Evolutionary conservation across 2,888 invertebrate species (phyloP), one percentile per base, ranked within the genome.

Genomic region (Malthinus seriepunctatus): DNA sequence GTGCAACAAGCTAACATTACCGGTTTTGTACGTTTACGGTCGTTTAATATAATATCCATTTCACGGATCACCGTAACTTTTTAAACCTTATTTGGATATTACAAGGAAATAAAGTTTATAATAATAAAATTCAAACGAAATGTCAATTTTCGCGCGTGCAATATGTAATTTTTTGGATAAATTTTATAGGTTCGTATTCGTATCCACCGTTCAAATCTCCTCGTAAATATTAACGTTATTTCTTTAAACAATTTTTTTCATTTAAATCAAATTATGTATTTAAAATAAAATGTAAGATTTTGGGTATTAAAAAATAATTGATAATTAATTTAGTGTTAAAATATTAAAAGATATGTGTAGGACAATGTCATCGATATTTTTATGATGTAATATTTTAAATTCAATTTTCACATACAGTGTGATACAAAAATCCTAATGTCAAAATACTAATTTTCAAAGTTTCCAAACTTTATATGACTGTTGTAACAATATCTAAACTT

Each of bases 11-110:
- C 39, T 23, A 42, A 52, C 52, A 53, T 60, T 48, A 53, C 56
- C 53, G 60, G 56, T 60, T 60, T 39, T 56, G 60, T 48, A 34
- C 51, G 44, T 56, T 60, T 53, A 45, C 56, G 56, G 56, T 33
- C 46, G 23, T 54, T 54, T 45, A 39, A 46, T 15, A 46, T 53
- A 54, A 46, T 59, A 59, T 59, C 50, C 54, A 50, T 59, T 46
- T 54, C 50, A 31, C 49, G 49, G 37, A 47, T 53, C 38, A 49
- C 42, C 33, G 10, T 37, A 31, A 44, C 34, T 10, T 42, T 23
- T 42, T 42, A 38, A 33, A 9, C 51, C 44, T 11, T 51, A 35
- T 34, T 38, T 32, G 50, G 10, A 35, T 31, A 45, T 32, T 32
- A 32, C 32, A 12, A 12, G 12, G 12, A 32, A 46, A 32, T 32